Evolutionary conservation across 2,797 vertebrate genomes (phyloP).

Genomic region (Tiaroga cobitis): DNA sequence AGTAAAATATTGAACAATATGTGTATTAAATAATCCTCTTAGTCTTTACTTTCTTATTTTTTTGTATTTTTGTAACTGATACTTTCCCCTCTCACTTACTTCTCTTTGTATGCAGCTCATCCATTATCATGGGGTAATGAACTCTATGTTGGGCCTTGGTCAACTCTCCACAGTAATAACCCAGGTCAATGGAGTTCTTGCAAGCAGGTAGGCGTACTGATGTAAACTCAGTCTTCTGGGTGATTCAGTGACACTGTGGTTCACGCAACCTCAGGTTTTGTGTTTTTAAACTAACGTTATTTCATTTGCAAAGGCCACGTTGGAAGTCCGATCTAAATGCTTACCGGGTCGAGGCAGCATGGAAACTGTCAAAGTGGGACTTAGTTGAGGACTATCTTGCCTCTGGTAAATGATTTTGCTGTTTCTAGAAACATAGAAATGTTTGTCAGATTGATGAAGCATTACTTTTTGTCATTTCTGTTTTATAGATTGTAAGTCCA

Average conservation of each 20-base stretch:
- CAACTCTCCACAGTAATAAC: slow-evolving; percentile 97
- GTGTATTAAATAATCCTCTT: neutral
- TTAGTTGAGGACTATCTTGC: slow-evolving; percentile 92
- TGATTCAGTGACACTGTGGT: neutral
- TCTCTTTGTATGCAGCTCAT: slow-evolving; percentile 80
- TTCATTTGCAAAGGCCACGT: slow-evolving; percentile 78
- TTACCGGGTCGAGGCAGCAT: slow-evolving; percentile 96
- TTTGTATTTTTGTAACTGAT: neutral
- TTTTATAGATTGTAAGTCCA: slow-evolving; percentile 85
- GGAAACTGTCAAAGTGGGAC: slow-evolving; percentile 97
- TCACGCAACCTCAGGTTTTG: neutral
- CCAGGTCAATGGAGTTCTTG: slow-evolving; percentile 95
- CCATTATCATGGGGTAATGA: slow-evolving; percentile 97
- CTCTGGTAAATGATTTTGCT: slow-evolving; percentile 77
- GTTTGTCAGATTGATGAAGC: neutral
- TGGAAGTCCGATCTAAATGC: slow-evolving; percentile 96
- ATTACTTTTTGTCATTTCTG: neutral
- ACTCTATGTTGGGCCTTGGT: slow-evolving; percentile 96
- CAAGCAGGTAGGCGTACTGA: slow-evolving; percentile 83
- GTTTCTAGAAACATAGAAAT: neutral
- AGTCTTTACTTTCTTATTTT: neutral
- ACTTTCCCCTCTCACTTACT: neutral
- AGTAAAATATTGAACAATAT: neutral
- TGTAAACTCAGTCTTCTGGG: neutral
- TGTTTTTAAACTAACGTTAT: slow-evolving; percentile 12